Base-by-base conservation (phyloP, 1,140 invertebrate species). In the Scylla paramamosain region DNA sequence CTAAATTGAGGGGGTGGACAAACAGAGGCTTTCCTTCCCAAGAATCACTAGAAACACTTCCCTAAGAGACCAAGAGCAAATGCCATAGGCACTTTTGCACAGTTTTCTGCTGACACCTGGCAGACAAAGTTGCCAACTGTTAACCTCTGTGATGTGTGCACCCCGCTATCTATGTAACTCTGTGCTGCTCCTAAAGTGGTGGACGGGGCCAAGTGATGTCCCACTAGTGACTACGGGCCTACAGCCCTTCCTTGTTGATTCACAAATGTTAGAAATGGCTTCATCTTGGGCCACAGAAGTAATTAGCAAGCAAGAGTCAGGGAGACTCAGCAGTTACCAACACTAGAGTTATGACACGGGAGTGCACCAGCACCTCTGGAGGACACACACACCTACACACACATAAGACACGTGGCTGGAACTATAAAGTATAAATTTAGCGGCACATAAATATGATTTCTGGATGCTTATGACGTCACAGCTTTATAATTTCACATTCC, bases 321-420 rank as follows among this genome's bases (percentile, higher is more conserved):
- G 4, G 67, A 77, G 67, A 77, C 67, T 77, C 67, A n/a, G 67
- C 20, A 20, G 67, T 77, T n/a, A 20, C 67, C 20, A 77, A 77
- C 67, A 77, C 67, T 77, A 7, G 67, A 52, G 48, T 91, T 59
- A 10, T 20, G 89, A n/a, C 89, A 91, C 14, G 2, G 59, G 89
- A 91, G 59, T 32, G 52, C 89, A 91, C 89, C 29, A 77, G n/a
- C 90, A 91, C 29, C 90, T 25, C 14, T 28, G 32, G 52, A 91
- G 90, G 90, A 91, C 28, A 16, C 89, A 67, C 46, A 91, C 39
- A 77, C 67, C 16, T n/a, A 77, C 90, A 94, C 93, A 94, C 93
- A 91, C 52, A 52, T 94, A 94, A 94, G 93, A 94, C 93, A 94
- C 93, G 91, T 94, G 77, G 88, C 93, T 94, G 93, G 93, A 94